phyloP scores from a whole-genome alignment of 2,113 vertebrate genomes.

The Limnothrissa miodon region DNA sequence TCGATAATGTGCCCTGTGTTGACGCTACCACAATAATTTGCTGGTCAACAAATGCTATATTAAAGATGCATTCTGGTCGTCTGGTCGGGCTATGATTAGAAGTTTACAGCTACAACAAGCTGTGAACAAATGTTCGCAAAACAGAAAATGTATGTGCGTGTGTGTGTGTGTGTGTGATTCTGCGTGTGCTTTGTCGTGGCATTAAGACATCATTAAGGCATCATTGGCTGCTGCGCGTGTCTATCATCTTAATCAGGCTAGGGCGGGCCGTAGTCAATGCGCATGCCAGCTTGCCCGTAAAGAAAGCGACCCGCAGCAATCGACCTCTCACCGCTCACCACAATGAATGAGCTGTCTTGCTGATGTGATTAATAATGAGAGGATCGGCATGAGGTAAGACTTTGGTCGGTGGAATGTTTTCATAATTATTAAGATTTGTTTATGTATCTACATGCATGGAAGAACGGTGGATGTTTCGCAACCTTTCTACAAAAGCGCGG shows the following conservation, averaged over 20 bases:
- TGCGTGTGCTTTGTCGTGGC: neutral
- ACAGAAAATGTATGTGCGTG: neutral
- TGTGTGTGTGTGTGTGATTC: slow-evolving; percentile 8
- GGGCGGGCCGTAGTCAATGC: neutral
- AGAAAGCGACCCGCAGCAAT: slow-evolving; percentile 11
- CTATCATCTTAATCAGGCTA: neutral
- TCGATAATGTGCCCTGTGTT: slow-evolving; percentile 20
- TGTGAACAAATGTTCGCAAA: neutral
- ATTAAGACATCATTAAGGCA: neutral
- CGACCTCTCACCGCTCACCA: neutral
- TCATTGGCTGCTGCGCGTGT: neutral
- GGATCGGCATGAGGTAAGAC: neutral
- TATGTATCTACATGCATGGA: neutral
- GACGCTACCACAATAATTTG: neutral
- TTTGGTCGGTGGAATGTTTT: neutral
- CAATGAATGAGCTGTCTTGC: slow-evolving; percentile 2
- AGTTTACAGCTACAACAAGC: neutral
- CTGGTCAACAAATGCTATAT: slow-evolving; percentile 15
- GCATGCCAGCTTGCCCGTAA: slow-evolving; percentile 4
- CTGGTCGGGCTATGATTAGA: neutral
- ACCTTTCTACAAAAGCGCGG: neutral
- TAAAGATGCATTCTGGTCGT: neutral
- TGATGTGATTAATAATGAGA: neutral
- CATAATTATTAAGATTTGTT: neutral
- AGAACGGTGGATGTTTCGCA: neutral